These are phyloP conservation scores for Ptilonorhynchus violaceus DNA, from an alignment of 2,113 vertebrate species.

Conservation along the genomic window DNA sequence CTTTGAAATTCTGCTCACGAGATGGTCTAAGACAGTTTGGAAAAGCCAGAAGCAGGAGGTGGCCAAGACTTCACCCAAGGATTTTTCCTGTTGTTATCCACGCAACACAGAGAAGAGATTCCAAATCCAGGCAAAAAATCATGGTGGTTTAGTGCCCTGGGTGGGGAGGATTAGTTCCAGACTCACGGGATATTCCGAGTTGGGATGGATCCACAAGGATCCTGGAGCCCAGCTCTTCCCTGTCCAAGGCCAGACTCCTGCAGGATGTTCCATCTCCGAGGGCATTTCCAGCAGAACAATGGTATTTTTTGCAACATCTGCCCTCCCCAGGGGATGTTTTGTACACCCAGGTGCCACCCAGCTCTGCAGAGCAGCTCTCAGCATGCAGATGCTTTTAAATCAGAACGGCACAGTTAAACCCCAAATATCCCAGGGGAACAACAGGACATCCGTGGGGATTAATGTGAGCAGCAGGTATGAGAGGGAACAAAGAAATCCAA, in stretches of 20 bases:
- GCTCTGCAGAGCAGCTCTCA: not conserved
- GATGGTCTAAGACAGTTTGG: not conserved
- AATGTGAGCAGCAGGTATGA: not conserved
- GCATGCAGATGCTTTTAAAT: not conserved
- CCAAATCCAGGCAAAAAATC: not conserved
- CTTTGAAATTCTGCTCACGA: not conserved
- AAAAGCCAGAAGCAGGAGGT: not conserved
- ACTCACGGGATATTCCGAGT: not conserved
- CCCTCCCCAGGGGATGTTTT: not conserved
- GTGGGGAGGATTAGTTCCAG: not conserved
- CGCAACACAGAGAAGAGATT: not conserved
- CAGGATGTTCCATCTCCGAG: not conserved
- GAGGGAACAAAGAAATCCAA: not conserved
- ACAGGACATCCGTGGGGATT: accelerated
- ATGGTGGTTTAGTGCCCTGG: not conserved
- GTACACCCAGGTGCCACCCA: not conserved
- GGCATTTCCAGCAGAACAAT: not conserved
- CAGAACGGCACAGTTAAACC: not conserved
- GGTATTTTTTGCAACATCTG: not conserved
- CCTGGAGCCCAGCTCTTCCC: not conserved
- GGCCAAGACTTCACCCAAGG: not conserved
- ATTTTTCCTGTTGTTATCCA: not conserved
- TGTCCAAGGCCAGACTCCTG: not conserved
- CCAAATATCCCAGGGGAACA: not conserved
- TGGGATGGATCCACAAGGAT: not conserved